Conservation (phyloP, 2,888 invertebrate species). For the Tachystola acroxantha region DNA sequence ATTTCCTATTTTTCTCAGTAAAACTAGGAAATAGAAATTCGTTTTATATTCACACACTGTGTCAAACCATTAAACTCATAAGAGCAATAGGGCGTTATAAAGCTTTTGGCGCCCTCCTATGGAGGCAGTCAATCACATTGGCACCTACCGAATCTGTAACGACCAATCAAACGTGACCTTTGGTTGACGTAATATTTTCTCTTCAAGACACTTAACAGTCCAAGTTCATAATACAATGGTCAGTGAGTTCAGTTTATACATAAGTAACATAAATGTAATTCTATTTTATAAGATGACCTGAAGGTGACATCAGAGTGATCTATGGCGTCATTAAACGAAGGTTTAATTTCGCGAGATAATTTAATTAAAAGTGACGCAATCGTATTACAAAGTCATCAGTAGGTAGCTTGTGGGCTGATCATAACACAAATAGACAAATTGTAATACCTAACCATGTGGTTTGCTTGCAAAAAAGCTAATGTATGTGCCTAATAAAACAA, state of each 20-base stretch:
- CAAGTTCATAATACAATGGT: slow-evolving; percentile 3
- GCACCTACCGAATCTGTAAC: slow-evolving; percentile 27
- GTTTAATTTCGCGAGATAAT: slow-evolving; percentile 14
- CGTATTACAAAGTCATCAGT: slow-evolving; percentile 11
- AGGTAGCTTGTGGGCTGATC: slow-evolving; percentile 12
- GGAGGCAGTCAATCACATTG: slow-evolving; percentile 32
- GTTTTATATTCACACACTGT: slow-evolving; percentile 2
- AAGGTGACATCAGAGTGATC: slow-evolving; percentile 20
- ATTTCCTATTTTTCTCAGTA: too few species aligned
- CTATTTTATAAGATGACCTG: slow-evolving; percentile 15
- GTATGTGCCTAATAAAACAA: neutral
- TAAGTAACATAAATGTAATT: neutral
- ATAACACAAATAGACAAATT: neutral
- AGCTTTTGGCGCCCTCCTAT: slow-evolving; percentile 31
- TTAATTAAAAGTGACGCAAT: slow-evolving; percentile 17
- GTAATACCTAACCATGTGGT: too few species aligned
- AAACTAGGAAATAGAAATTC: too few species aligned
- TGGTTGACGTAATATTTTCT: slow-evolving; percentile 14
- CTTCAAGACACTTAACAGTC: neutral
- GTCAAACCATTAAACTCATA: neutral
- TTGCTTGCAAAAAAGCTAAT: neutral
- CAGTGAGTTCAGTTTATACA: neutral
- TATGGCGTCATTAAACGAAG: slow-evolving; percentile 19
- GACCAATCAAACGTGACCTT: slow-evolving; percentile 27
- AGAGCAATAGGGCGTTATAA: slow-evolving; percentile 18